phyloP scores from a whole-genome alignment of 2,888 invertebrate species.

The Pseudoips prasinana region DNA sequence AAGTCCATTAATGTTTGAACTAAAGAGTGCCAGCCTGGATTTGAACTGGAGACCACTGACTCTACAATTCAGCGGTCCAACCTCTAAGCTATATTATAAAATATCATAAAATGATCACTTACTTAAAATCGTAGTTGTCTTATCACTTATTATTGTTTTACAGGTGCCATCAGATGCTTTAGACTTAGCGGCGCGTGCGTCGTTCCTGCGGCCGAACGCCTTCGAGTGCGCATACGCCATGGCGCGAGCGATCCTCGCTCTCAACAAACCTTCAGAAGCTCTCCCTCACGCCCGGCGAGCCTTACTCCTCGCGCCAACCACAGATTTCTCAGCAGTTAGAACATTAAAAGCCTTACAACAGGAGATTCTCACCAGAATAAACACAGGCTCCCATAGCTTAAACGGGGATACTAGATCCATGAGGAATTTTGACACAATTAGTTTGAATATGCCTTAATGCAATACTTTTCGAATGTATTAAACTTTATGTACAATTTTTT shows the following conservation, averaged over 20 bases:
- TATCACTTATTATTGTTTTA: no score
- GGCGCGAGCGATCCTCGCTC: conserved; percentile 92
- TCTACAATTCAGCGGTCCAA: no score
- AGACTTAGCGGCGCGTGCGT: conserved; percentile 93
- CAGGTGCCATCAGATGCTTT: conserved; percentile 93
- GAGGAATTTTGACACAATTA: conserved; percentile 75
- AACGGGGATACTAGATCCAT: conserved; percentile 66
- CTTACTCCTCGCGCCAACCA: conserved; percentile 86
- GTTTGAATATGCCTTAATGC: conserved; percentile 70
- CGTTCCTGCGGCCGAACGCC: conserved; percentile 91
- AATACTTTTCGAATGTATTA: conserved; percentile 3
- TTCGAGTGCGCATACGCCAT: conserved; percentile 97
- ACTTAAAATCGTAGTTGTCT: no score
- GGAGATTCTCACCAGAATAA: conserved; percentile 83
- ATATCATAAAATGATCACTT: no score
- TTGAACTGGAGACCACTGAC: no score
- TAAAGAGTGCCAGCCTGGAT: no score
- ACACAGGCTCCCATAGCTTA: conserved; percentile 66
- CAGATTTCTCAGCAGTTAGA: conserved; percentile 87
- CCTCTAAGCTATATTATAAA: no score
- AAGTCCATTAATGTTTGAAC: no score
- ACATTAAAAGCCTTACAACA: conserved; percentile 89
- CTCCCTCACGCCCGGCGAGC: conserved; percentile 92
- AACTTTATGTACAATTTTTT: conserved; percentile 18
- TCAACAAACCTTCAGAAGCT: conserved; percentile 88